Evolutionary conservation across 1,140 invertebrate species (phyloP), one percentile per base, ranked within the genome.

Genomic region (Drosophila melanica): DNA sequence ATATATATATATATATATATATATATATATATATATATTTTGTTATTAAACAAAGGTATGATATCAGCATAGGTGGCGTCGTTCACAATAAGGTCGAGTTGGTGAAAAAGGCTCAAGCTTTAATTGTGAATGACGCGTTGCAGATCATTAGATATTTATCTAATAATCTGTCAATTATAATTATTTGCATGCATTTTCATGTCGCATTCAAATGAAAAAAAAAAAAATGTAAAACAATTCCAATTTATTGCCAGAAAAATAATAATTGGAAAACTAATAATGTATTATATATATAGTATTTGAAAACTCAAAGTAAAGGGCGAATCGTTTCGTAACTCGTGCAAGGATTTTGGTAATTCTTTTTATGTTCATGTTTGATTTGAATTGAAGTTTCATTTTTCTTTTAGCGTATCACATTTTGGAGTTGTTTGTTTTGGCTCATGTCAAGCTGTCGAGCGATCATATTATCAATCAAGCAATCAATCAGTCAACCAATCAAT

Each of bases 241-340:
- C 85, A 89, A 89, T 90, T 89, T 89, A 89, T 90, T 89, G 80
- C 47, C 42, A 64, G 39, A 55, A 16, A 72, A 78, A 42, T 54
- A 53, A 47, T 53, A 74, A 59, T 2, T 8, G 8, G 1, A 33
- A 33, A 79, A 51, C 12, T 33, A 10, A 53, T 63, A n/a, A 16
- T 2, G 39, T 57, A 65, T 44, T 2, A 39, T 57, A 71, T 44
- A 11, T 30, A 23, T 33, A 30, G 39, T 37, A 10, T 42, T 30
- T 27, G 33, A 57, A 30, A 79, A 77, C 39, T 57, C 67, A 89
- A 89, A 82, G 77, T 78, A 79, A 85, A 90, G 90, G 90, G 90
- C 90, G 78, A 84, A 91, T 84, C 82, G 89, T 73, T 73, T 57
- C 57, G 78, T 80, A 74, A 91, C 90, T 91, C 90, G 90, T 91